A percentile compares a stretch with the other conserved stretches of the same genome.
Evolutionary conservation across 2,888 invertebrate genomes (phyloP).

Genomic region (Cerastis rubricosa): DNA sequence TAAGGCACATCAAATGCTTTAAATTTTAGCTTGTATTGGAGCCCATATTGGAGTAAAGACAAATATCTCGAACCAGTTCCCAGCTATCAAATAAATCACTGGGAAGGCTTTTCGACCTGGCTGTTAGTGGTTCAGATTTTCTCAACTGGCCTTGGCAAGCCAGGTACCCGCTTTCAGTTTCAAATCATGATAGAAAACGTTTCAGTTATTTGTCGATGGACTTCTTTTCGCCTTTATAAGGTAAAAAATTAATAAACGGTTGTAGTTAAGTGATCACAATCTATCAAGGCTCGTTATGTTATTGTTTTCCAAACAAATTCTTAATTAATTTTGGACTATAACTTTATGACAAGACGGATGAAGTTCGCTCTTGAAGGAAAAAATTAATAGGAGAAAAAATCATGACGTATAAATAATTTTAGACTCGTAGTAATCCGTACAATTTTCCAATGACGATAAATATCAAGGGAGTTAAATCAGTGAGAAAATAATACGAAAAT

Average conservation of each 20-base stretch:
- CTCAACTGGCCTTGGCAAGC: background rate
- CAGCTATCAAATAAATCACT: background rate
- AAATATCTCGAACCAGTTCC: background rate
- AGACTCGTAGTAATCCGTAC: background rate
- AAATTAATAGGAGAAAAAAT: background rate
- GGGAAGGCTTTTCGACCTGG: background rate
- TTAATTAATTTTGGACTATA: constrained; percentile 7
- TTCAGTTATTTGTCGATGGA: background rate
- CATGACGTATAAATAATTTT: background rate
- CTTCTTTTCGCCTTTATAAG: background rate
- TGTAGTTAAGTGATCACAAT: background rate
- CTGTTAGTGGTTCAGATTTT: background rate
- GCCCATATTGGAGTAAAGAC: background rate
- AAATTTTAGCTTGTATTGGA: background rate
- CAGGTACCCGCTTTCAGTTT: background rate
- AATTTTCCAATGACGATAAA: constrained; percentile 13
- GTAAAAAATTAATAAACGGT: background rate
- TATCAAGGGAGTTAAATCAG: constrained; percentile 2
- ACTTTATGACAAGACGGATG: background rate
- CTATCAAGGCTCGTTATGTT: background rate
- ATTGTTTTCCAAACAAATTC: background rate
- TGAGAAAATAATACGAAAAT: constrained; percentile 28
- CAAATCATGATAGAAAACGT: background rate
- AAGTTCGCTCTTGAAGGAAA: background rate
- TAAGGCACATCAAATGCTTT: background rate